Conservation (phyloP, 2,888 invertebrate species). For the Capitulum mitella region DNA sequence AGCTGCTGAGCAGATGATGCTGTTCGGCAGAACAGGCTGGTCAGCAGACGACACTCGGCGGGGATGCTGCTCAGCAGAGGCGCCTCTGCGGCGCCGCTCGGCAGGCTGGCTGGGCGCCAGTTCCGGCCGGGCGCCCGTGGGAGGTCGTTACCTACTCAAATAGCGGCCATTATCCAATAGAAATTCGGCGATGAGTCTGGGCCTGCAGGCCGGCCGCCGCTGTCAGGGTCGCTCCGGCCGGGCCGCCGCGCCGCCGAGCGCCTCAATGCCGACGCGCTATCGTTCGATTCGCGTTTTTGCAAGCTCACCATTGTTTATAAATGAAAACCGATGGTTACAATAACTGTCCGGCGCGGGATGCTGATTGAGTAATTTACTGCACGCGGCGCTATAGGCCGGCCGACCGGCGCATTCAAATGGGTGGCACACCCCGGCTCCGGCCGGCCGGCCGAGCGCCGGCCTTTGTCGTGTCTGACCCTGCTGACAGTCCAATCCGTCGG, state of each 20-base stretch:
- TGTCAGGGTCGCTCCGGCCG: neutral
- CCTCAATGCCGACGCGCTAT: no score
- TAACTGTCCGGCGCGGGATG: neutral
- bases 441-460: neutral
- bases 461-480: neutral
- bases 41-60: no score
- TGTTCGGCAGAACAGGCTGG: no score
- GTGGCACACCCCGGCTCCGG: no score
- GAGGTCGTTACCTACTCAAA: neutral
- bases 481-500: neutral
- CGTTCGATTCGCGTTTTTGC: neutral
- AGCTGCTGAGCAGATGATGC: no score
- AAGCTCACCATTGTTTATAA: constrained; percentile 18
- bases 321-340: constrained; percentile 17
- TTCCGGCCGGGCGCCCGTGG: neutral
- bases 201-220: neutral
- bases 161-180: neutral
- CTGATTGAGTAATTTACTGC: constrained; percentile 20
- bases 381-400: neutral
- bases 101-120: no score
- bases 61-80: no score
- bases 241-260: neutral
- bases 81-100: no score
- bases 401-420: neutral
- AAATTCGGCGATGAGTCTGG: neutral